These are phyloP conservation scores for Tyrannus savana DNA, from an alignment of 2,113 vertebrate species.

Conservation along the genomic window DNA sequence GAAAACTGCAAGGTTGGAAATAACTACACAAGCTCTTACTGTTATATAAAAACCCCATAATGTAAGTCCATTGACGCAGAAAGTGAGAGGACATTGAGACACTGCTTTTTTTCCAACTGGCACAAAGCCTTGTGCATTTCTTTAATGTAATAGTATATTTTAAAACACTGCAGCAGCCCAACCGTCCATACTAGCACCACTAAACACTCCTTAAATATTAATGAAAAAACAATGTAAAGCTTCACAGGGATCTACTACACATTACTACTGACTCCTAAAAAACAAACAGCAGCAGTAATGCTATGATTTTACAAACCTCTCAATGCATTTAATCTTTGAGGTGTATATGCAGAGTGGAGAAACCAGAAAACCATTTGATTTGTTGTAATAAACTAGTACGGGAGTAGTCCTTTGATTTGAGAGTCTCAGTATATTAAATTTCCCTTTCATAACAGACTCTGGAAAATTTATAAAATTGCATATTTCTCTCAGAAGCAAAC, in stretches of 20 bases:
- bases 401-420: not conserved
- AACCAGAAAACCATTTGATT: not conserved
- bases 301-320: not conserved
- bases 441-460: not conserved
- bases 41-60: not conserved
- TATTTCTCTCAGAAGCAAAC: not conserved
- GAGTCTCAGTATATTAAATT: not conserved
- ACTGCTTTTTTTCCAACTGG: not conserved
- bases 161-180: not conserved
- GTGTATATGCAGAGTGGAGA: not conserved
- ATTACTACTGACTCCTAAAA: not conserved
- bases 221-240: not conserved
- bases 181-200: not conserved
- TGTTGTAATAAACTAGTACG: not conserved
- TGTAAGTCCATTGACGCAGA: not conserved
- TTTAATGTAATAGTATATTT: constrained; percentile 7
- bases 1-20: not conserved
- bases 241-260: not conserved
- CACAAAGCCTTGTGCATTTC: not conserved
- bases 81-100: not conserved
- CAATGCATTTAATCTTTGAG: not conserved
- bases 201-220: constrained; percentile 50
- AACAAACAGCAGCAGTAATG: not conserved
- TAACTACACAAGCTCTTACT: not conserved
- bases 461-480: not conserved